Percentiles rank a stretch among this genome's conserved stretches.
These are phyloP conservation scores for Lucifuga dentata DNA, from an alignment of 2,113 vertebrate species.

Conservation along the genomic window DNA sequence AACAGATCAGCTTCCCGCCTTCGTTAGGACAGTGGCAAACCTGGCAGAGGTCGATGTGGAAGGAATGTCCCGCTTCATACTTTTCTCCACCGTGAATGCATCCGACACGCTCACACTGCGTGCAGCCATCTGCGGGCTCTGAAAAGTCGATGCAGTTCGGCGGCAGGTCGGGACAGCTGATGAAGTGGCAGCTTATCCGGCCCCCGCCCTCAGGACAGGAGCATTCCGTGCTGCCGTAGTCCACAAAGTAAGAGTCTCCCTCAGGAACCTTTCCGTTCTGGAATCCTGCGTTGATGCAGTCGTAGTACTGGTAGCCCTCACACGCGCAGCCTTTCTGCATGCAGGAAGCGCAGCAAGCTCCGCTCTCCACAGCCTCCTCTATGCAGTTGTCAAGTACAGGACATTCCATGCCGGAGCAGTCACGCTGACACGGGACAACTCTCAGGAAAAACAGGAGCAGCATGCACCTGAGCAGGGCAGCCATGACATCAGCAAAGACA, in stretches of 20 bases:
- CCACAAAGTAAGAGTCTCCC: slow-evolving; percentile 94
- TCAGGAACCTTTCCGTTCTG: slow-evolving; percentile 90
- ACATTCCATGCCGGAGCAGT: slow-evolving; percentile 89
- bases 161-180: slow-evolving; percentile 92
- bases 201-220: slow-evolving; percentile 91
- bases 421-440: slow-evolving; percentile 69
- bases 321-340: slow-evolving; percentile 89
- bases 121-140: slow-evolving; percentile 88
- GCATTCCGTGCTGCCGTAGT: slow-evolving; percentile 96
- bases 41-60: slow-evolving; percentile 87
- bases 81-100: slow-evolving; percentile 86
- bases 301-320: slow-evolving; percentile 96
- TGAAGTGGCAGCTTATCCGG: slow-evolving; percentile 94
- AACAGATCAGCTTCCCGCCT: slow-evolving; percentile 92
- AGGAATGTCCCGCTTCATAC: slow-evolving; percentile 90
- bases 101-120: slow-evolving; percentile 90
- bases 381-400: slow-evolving; percentile 89
- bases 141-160: slow-evolving; percentile 90
- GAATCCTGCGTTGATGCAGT: slow-evolving; percentile 92
- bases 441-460: slow-evolving; percentile 72
- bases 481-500: slow-evolving; percentile 66
- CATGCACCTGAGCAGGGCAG: slow-evolving; percentile 36
- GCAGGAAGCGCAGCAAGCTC: slow-evolving; percentile 88
- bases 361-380: slow-evolving; percentile 86
- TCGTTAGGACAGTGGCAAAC: slow-evolving; percentile 92